A percentile compares a stretch with the other conserved stretches of the same genome.
phyloP scores from a whole-genome alignment of 2,797 vertebrate species.

The Halcyon badia region DNA sequence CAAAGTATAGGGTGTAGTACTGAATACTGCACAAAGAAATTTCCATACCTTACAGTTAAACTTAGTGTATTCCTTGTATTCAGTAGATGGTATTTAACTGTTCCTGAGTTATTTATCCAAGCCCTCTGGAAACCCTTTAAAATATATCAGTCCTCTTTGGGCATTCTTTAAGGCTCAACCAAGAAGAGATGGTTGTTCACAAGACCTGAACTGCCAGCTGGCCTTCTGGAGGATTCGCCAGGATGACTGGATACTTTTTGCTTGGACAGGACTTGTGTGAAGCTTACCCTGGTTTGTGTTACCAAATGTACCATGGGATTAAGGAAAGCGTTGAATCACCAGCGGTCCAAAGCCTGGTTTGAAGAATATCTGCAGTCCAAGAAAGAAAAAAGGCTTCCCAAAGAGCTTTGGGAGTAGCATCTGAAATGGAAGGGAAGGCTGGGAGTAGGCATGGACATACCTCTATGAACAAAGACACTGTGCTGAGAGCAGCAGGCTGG shows the following conservation, averaged over 20 bases:
- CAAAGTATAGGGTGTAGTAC: background rate
- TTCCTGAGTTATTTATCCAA: background rate
- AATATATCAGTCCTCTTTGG: background rate
- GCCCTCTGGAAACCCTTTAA: background rate
- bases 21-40: background rate
- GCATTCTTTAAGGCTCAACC: background rate
- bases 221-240: background rate
- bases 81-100: background rate
- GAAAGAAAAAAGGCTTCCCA: background rate
- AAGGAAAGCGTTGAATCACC: background rate
- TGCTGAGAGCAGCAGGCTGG: background rate
- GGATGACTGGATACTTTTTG: background rate
- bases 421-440: background rate
- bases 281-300: background rate
- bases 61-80: background rate
- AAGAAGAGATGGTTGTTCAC: background rate
- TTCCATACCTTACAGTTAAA: background rate
- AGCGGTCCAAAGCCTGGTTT: background rate
- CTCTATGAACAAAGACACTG: background rate
- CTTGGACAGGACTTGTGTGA: background rate
- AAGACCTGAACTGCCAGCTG: background rate
- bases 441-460: background rate
- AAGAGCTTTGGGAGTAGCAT: background rate
- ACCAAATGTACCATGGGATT: accelerated
- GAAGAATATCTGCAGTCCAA: background rate